Percentiles rank a stretch among this genome's conserved stretches.
Evolutionary conservation across 2,888 invertebrate genomes (phyloP).

Genomic region (Norana najaformis): DNA sequence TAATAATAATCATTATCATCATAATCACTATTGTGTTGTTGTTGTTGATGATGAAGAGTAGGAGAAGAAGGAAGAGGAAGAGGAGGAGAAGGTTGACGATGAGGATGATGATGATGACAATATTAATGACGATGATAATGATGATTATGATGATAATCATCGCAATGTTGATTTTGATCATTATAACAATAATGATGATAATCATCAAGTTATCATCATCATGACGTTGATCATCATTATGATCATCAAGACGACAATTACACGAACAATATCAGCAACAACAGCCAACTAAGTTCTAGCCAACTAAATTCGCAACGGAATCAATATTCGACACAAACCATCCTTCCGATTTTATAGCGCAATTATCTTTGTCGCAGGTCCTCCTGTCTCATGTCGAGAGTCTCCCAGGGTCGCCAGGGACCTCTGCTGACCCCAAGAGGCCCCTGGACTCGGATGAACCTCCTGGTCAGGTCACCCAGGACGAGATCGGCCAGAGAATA

Average conservation of each 20-base stretch:
- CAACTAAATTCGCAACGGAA: no score
- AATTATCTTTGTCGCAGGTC: slow-evolving; percentile 26
- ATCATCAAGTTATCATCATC: neutral
- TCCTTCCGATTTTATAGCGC: neutral
- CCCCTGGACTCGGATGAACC: slow-evolving; percentile 24
- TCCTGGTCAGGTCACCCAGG: slow-evolving; percentile 57
- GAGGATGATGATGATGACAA: slow-evolving; percentile 21
- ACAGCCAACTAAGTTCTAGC: no score
- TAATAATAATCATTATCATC: neutral
- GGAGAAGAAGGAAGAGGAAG: neutral
- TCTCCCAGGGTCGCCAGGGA: neutral
- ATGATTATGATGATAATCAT: slow-evolving; percentile 24
- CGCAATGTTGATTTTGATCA: neutral
- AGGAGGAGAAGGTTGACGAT: neutral
- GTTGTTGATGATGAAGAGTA: neutral
- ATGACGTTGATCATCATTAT: neutral
- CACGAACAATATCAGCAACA: neutral
- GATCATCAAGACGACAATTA: neutral
- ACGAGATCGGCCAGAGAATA: slow-evolving; percentile 79
- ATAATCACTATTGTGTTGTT: neutral
- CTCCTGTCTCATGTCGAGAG: slow-evolving; percentile 28
- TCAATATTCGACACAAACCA: no score
- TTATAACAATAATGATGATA: neutral
- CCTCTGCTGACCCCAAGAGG: neutral
- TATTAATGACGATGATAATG: slow-evolving; percentile 26